A percentile compares a stretch with the other conserved stretches of the same genome.
Evolutionary conservation across 2,797 vertebrate species (phyloP).

Genomic region (Betta splendens): DNA sequence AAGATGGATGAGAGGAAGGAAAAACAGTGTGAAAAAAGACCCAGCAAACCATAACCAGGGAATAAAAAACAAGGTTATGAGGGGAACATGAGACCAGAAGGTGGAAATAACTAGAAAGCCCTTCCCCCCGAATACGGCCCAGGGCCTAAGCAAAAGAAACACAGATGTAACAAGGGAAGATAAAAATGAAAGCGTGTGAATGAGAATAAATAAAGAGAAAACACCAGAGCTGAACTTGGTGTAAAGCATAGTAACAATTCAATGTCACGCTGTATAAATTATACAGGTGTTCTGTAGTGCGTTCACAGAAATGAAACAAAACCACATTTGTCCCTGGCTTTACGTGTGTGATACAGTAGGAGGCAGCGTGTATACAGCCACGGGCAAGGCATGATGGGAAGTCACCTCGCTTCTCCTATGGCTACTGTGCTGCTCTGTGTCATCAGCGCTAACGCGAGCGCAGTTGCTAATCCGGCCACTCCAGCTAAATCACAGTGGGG

Average conservation of each 20-base stretch:
- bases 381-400: constrained; percentile 65
- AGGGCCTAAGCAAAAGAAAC: not conserved
- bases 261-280: constrained; percentile 48
- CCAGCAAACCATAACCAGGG: not conserved
- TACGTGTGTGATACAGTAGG: too few species aligned
- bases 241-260: constrained; percentile 45
- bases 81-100: constrained; percentile 9
- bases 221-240: not conserved
- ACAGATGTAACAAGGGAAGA: not conserved
- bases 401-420: constrained; percentile 28
- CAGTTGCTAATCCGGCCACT: constrained; percentile 60
- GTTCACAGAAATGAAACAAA: constrained; percentile 55
- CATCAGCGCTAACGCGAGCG: constrained; percentile 30
- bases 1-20: constrained; percentile 12
- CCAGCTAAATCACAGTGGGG: constrained; percentile 55
- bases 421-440: constrained; percentile 37
- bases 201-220: constrained; percentile 6
- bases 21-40: not conserved
- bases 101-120: constrained; percentile 14
- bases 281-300: constrained; percentile 51
- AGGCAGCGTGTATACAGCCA: not conserved
- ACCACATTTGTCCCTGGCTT: constrained; percentile 31
- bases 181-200: not conserved
- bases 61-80: constrained; percentile 7
- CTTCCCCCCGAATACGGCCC: constrained; percentile 28